These are phyloP conservation scores for Bambusicola thoracicus DNA, from an alignment of 2,113 vertebrate species.

Conservation along the genomic window DNA sequence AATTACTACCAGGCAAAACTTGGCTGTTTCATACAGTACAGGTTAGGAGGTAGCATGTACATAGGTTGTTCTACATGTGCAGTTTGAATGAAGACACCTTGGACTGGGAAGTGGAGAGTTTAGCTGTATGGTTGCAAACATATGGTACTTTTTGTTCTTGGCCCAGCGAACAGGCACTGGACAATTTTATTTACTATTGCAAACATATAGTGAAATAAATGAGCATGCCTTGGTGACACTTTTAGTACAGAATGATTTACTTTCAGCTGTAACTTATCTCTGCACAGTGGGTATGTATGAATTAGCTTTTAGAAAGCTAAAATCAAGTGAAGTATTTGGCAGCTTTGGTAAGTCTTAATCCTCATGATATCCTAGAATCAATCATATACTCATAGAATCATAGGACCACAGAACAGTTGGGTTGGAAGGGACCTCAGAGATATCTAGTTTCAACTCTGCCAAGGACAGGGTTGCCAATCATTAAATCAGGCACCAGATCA, in stretches of 20 bases:
- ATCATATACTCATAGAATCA: no score
- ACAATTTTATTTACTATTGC: not conserved
- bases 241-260: not conserved
- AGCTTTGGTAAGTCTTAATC: not conserved
- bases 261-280: not conserved
- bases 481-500: no score
- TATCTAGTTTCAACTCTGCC: no score
- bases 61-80: not conserved
- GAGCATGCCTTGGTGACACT: not conserved
- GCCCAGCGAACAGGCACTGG: not conserved
- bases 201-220: not conserved
- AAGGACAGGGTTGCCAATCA: no score
- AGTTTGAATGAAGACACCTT: not conserved
- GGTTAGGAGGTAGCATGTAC: not conserved
- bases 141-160: not conserved
- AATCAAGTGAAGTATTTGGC: not conserved
- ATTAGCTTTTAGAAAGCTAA: not conserved
- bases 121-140: not conserved
- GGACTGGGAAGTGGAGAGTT: not conserved
- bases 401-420: no score
- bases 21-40: rapidly evolving
- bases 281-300: rapidly evolving
- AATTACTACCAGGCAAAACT: not conserved
- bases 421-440: no score
- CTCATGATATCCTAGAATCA: not conserved